Conservation (phyloP, 1,140 invertebrate genomes). For the Bombus haemorrhoidalis region DNA sequence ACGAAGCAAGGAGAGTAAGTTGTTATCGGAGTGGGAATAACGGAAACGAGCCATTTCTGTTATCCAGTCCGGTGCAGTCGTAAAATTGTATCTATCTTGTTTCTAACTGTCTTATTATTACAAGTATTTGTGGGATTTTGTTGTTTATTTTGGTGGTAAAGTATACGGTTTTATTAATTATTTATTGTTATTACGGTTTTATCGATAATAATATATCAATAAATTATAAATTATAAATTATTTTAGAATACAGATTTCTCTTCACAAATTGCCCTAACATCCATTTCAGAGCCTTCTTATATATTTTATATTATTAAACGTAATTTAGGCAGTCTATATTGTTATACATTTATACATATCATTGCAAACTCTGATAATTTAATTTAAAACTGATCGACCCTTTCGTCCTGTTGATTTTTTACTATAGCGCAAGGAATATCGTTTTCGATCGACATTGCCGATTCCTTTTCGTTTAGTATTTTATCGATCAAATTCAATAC, state of each 20-base stretch:
- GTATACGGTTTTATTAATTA: not conserved
- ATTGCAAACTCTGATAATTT: not conserved
- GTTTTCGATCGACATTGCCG: not conserved
- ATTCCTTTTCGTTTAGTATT: not conserved
- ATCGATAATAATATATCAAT: not conserved
- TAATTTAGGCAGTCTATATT: not conserved
- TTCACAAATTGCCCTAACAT: slow-evolving; percentile 32
- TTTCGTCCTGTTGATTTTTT: not conserved
- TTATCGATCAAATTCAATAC: not conserved
- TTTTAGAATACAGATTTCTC: slow-evolving; percentile 45
- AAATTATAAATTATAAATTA: slow-evolving; percentile 32
- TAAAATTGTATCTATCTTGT: not conserved
- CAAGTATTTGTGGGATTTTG: not conserved
- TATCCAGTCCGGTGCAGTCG: not conserved
- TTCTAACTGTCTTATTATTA: not conserved
- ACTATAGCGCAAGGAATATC: not conserved
- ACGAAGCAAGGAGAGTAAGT: not conserved
- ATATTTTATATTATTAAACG: not conserved
- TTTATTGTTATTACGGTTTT: not conserved
- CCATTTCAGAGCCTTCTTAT: not conserved
- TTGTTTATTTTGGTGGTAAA: too few species aligned
- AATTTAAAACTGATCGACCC: not conserved
- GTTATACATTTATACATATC: not conserved
- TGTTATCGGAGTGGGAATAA: not conserved
- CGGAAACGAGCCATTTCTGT: not conserved